Conservation (phyloP, 1,140 invertebrate species). For the Euwallacea fornicatus region DNA sequence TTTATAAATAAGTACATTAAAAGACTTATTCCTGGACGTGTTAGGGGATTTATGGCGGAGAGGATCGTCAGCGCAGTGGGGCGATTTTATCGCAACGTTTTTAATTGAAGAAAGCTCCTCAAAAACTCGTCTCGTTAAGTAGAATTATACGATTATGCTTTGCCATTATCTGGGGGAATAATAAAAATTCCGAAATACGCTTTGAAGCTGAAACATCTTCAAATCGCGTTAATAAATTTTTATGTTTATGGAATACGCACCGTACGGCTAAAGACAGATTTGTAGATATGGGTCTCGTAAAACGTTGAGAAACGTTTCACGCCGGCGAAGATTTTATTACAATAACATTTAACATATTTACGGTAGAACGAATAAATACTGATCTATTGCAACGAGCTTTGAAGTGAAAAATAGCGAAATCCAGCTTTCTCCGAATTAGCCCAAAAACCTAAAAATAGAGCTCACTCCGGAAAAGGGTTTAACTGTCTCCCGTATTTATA, state of each 20-base stretch:
- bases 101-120: constrained; percentile 5
- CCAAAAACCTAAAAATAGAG: too few relatives aligned
- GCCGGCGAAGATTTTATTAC: constrained; percentile 24
- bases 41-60: too few relatives aligned
- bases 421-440: too few relatives aligned
- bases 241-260: constrained; percentile 34
- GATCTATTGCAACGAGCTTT: not conserved
- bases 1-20: constrained; percentile 24
- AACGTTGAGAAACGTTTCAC: constrained; percentile 11
- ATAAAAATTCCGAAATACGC: constrained; percentile 29
- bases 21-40: too few relatives aligned
- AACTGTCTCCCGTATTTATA: too few relatives aligned
- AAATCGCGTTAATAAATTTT: constrained; percentile 29
- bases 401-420: too few relatives aligned
- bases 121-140: constrained; percentile 22
- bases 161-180: constrained; percentile 6
- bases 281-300: constrained; percentile 23
- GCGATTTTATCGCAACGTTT: not conserved
- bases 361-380: constrained; percentile 17
- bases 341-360: constrained; percentile 34
- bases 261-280: constrained; percentile 30
- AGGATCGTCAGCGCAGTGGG: not conserved
- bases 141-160: constrained; percentile 29
- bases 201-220: constrained; percentile 20
- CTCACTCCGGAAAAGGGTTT: too few relatives aligned